These are phyloP conservation scores for Synanthedon andrenaeformis DNA, from an alignment of 2,888 invertebrate genomes.

Conservation along the genomic window DNA sequence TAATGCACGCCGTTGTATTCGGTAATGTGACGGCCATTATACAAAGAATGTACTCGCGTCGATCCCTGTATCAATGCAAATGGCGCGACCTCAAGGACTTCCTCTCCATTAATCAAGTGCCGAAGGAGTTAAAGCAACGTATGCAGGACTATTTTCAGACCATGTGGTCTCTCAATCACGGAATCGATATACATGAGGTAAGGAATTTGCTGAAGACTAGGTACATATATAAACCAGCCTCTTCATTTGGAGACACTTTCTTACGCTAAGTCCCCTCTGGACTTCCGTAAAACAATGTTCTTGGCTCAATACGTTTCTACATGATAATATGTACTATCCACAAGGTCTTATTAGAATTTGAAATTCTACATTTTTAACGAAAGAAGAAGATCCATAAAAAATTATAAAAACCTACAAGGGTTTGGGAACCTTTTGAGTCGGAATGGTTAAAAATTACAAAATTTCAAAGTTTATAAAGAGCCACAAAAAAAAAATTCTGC, in stretches of 20 bases:
- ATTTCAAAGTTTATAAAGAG: too few species aligned
- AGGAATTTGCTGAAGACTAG: slow-evolving; percentile 12
- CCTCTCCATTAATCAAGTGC: slow-evolving; percentile 92
- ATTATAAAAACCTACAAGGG: too few species aligned
- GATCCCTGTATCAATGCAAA: slow-evolving; percentile 94
- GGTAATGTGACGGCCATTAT: slow-evolving; percentile 98
- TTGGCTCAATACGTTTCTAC: too few species aligned
- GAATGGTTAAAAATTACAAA: too few species aligned
- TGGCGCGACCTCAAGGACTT: slow-evolving; percentile 97
- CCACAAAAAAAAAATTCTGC: too few species aligned
- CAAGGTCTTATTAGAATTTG: too few species aligned
- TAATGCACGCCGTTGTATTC: slow-evolving; percentile 98
- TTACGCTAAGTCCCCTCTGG: too few species aligned
- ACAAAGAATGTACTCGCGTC: slow-evolving; percentile 94
- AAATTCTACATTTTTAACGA: too few species aligned
- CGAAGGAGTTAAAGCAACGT: slow-evolving; percentile 92
- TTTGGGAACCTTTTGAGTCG: too few species aligned
- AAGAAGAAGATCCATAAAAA: too few species aligned
- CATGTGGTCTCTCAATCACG: slow-evolving; percentile 97
- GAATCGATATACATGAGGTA: slow-evolving; percentile 97
- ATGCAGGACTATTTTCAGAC: slow-evolving; percentile 99
- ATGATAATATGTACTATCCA: too few species aligned
- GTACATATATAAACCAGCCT: background rate
- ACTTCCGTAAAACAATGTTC: too few species aligned
- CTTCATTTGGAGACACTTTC: background rate